Evolutionary conservation across 1,140 invertebrate genomes (phyloP).

Genomic region (Andrena cerasifolii): DNA sequence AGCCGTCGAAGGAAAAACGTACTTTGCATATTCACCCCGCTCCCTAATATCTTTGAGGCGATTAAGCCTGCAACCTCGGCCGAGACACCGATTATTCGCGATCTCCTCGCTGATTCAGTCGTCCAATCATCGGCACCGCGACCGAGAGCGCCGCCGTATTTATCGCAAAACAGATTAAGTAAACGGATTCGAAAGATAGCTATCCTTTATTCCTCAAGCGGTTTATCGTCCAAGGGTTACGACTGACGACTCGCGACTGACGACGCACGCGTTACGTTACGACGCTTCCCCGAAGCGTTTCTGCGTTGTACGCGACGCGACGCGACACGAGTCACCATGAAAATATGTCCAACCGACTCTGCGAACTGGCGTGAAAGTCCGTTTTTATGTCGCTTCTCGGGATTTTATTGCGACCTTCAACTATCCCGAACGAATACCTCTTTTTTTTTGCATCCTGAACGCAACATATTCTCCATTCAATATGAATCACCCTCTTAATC

Average conservation of each 20-base stretch:
- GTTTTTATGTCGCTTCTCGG: conserved; percentile 60
- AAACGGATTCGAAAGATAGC: background rate
- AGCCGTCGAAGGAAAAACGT: conserved; percentile 70
- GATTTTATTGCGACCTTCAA: conserved; percentile 42
- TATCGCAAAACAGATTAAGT: background rate
- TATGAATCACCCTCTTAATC: no score
- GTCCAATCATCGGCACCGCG: background rate
- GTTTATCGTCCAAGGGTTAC: conserved; percentile 13
- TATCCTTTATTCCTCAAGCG: conserved; percentile 9
- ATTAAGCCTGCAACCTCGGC: conserved; percentile 45
- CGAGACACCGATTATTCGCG: background rate
- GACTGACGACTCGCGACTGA: no score
- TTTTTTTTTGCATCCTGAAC: no score
- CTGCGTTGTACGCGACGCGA: background rate
- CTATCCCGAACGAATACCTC: no score
- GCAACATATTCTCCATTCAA: no score
- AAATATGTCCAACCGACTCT: conserved; percentile 31
- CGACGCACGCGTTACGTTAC: conserved; percentile 29
- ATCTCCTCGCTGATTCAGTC: background rate
- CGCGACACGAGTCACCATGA: conserved; percentile 11
- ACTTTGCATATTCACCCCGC: conserved; percentile 75
- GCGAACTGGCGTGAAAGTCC: conserved; percentile 50
- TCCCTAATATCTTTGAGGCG: conserved; percentile 64
- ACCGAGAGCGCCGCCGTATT: no score
- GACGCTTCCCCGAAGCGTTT: conserved; percentile 36